These are phyloP conservation scores for Acanthoscelides obtectus DNA, from an alignment of 2,888 invertebrate genomes.

Conservation along the genomic window DNA sequence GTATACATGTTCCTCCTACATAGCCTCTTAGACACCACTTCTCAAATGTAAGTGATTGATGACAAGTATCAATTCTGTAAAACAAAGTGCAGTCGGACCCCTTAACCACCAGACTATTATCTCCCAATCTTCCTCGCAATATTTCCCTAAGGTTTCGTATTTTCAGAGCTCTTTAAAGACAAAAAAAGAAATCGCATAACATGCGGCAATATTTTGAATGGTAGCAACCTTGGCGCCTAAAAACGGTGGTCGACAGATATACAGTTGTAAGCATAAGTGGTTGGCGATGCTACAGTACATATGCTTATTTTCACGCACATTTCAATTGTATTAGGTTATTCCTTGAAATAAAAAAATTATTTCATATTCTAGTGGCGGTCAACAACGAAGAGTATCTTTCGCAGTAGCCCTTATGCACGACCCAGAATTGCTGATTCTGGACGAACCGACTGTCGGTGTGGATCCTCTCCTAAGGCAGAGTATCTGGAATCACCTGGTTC, in stretches of 20 bases:
- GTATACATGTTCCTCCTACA: too few relatives aligned
- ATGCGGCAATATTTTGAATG: neutral
- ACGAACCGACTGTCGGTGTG: slow-evolving; percentile 91
- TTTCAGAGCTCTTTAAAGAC: too few relatives aligned
- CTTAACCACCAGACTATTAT: too few relatives aligned
- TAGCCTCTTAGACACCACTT: too few relatives aligned
- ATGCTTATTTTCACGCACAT: neutral
- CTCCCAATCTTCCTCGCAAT: too few relatives aligned
- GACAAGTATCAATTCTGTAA: too few relatives aligned
- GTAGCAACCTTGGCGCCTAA: neutral
- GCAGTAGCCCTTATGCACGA: slow-evolving; percentile 85
- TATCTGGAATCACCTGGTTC: slow-evolving; percentile 81
- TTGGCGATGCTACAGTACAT: neutral
- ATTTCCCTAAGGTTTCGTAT: too few relatives aligned
- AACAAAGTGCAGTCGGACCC: too few relatives aligned
- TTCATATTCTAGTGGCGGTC: slow-evolving; percentile 68
- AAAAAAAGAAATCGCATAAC: too few relatives aligned
- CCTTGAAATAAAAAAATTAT: neutral
- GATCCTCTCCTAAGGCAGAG: slow-evolving; percentile 83
- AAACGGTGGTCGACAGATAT: too few relatives aligned
- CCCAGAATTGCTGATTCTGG: slow-evolving; percentile 84
- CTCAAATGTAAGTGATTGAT: too few relatives aligned
- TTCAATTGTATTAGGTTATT: neutral
- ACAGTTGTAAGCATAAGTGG: too few relatives aligned
- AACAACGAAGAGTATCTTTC: slow-evolving; percentile 82